These are phyloP conservation scores for Drosophila aff. DNA, from an alignment of 1,140 invertebrate genomes.

Conservation along the genomic window DNA sequence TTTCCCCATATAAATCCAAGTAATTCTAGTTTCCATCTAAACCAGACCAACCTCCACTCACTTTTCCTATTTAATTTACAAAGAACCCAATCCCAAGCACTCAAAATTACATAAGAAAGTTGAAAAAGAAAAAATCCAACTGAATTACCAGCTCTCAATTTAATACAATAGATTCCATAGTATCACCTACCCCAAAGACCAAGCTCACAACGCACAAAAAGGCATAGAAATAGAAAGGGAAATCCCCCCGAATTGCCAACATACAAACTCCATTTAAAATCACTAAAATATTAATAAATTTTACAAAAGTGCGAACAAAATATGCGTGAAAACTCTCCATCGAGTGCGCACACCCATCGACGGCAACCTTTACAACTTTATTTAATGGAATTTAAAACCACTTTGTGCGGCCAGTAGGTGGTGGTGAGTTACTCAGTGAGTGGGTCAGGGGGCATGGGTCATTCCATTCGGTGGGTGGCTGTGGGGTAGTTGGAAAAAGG, in stretches of 20 bases:
- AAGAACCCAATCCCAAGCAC: neutral
- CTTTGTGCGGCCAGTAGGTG: constrained; percentile 65
- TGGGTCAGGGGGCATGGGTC: constrained; percentile 23
- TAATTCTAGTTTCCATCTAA: neutral
- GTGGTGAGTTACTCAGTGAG: constrained; percentile 10
- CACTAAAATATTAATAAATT: constrained; percentile 84
- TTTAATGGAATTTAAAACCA: constrained; percentile 85
- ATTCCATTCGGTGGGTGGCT: constrained; percentile 31
- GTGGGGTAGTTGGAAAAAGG: constrained; percentile 45
- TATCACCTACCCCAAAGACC: constrained; percentile 18
- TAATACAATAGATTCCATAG: constrained; percentile 51
- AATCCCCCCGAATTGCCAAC: constrained; percentile 41
- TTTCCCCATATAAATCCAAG: no score
- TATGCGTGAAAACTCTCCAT: constrained; percentile 80
- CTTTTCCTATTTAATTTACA: neutral
- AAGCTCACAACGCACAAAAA: constrained; percentile 4
- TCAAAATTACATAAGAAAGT: constrained; percentile 13
- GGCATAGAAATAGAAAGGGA: constrained; percentile 22
- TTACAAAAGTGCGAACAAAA: constrained; percentile 82
- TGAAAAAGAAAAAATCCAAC: constrained; percentile 24
- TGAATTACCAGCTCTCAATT: constrained; percentile 63
- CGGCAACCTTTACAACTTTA: constrained; percentile 79
- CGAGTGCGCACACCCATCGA: constrained; percentile 23
- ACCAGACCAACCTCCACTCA: no score
- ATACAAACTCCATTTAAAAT: constrained; percentile 82